Evolutionary conservation across 2,888 invertebrate genomes (phyloP).

Genomic region (Lapara coniferarum): DNA sequence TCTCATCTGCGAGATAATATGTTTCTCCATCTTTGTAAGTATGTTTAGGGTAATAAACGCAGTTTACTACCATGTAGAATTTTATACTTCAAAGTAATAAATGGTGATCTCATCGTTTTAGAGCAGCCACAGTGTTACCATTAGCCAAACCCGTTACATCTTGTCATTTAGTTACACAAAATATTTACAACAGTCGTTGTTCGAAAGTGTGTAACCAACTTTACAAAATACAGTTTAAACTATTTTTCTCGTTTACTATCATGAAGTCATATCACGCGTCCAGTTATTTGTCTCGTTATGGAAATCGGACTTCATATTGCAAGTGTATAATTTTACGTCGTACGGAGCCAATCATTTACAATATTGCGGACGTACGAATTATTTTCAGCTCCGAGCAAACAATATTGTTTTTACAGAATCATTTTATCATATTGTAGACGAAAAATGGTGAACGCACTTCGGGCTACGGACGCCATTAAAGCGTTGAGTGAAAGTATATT

Average conservation of each 20-base stretch:
- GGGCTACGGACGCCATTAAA: not conserved
- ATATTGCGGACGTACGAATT: constrained; percentile 47
- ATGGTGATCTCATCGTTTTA: not conserved
- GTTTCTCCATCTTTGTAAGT: too few relatives aligned
- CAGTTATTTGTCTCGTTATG: constrained; percentile 57
- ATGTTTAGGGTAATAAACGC: too few relatives aligned
- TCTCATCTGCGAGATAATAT: too few relatives aligned
- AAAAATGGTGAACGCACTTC: too few relatives aligned
- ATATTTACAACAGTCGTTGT: too few relatives aligned
- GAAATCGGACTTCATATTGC: constrained; percentile 52
- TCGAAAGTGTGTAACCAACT: not conserved
- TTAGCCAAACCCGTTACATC: not conserved
- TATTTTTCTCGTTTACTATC: constrained; percentile 2
- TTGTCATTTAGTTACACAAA: not conserved
- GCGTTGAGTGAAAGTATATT: constrained; percentile 3
- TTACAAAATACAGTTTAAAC: constrained; percentile 1
- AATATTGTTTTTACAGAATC: too few relatives aligned
- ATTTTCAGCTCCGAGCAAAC: constrained; percentile 31
- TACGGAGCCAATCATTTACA: constrained; percentile 51
- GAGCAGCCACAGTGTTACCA: not conserved
- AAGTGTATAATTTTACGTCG: constrained; percentile 54
- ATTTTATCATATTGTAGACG: too few relatives aligned
- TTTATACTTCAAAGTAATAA: too few relatives aligned
- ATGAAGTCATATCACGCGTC: constrained; percentile 27
- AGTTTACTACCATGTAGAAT: too few relatives aligned